These are phyloP conservation scores for Prorops nasuta DNA, from an alignment of 1,140 invertebrate species.

Conservation along the genomic window DNA sequence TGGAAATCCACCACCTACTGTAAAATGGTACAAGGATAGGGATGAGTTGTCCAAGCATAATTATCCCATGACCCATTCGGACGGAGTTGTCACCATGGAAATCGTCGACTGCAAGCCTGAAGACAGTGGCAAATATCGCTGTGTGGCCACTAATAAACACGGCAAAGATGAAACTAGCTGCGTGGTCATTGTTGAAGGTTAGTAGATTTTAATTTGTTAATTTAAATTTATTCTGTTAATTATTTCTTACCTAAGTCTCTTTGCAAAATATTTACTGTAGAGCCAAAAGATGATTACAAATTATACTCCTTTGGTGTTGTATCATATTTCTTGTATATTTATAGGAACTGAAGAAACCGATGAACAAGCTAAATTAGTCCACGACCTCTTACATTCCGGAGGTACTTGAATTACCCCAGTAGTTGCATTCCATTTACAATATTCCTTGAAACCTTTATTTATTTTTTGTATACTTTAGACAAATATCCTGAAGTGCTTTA, in stretches of 20 bases:
- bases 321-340: too few relatives aligned
- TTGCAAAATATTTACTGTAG: too few relatives aligned
- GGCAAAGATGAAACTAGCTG: conserved; percentile 94
- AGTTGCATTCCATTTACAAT: too few relatives aligned
- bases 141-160: conserved; percentile 86
- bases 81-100: conserved; percentile 95
- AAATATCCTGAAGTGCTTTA: too few relatives aligned
- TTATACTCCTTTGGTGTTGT: not conserved
- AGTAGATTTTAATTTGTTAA: conserved; percentile 10
- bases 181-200: conserved; percentile 96
- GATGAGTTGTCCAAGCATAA: conserved; percentile 87
- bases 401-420: too few relatives aligned
- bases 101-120: conserved; percentile 90
- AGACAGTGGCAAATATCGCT: conserved; percentile 95
- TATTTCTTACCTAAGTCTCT: not conserved
- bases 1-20: conserved; percentile 90
- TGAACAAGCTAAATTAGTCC: conserved; percentile 77
- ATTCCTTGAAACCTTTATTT: too few relatives aligned
- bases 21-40: conserved; percentile 91
- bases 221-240: not conserved
- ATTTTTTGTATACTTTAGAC: too few relatives aligned
- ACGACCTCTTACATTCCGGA: conserved; percentile 84
- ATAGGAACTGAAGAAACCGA: conserved; percentile 71
- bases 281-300: not conserved
- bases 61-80: conserved; percentile 83